Conservation (phyloP, 2,113 vertebrate species). For the Phalacrocorax carbo region DNA sequence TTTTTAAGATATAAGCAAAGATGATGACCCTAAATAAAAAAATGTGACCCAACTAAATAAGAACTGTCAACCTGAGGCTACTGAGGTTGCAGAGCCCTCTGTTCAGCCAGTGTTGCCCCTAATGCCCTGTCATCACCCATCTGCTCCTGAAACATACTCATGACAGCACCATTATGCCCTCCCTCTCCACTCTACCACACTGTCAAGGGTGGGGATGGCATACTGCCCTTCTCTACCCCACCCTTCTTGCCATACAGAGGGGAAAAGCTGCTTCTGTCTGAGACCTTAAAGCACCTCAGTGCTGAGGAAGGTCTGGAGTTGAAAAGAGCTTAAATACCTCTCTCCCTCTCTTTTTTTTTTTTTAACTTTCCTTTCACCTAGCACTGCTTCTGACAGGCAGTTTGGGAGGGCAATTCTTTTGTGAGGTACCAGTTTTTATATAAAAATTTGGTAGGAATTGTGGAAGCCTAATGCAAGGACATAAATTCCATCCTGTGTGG, state of each 20-base stretch:
- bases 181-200: background rate
- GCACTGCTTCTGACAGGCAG: background rate
- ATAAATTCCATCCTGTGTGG: background rate
- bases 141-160: background rate
- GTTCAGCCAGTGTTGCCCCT: background rate
- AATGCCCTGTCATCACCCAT: background rate
- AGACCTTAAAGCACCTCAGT: background rate
- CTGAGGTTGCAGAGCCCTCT: background rate
- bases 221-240: background rate
- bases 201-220: background rate
- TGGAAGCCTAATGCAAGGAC: background rate
- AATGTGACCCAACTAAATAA: background rate
- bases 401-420: background rate
- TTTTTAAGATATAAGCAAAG: background rate
- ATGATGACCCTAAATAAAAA: background rate
- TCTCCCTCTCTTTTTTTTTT: background rate
- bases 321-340: background rate
- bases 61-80: background rate
- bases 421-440: background rate
- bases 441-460: background rate
- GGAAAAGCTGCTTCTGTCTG: background rate
- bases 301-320: background rate
- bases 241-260: accelerated
- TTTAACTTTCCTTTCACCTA: background rate
- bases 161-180: background rate